Evolutionary conservation across 2,113 vertebrate species (phyloP).

Genomic region (Syngnathus scovelli): DNA sequence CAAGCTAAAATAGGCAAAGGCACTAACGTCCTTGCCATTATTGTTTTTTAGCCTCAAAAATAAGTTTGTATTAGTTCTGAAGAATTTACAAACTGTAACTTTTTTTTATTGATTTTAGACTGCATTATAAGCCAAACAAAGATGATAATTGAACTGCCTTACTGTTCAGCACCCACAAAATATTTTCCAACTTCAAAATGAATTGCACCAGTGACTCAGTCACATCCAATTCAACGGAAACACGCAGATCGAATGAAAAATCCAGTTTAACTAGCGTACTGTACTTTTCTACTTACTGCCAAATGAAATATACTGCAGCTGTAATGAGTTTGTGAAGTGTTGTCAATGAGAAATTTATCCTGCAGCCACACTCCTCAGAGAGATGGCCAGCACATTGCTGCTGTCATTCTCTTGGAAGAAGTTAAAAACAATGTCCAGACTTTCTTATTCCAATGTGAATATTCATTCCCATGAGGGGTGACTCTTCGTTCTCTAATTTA

Average conservation of each 20-base stretch:
- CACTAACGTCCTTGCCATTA: not conserved
- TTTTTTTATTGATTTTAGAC: too few relatives aligned
- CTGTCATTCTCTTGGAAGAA: slow-evolving; percentile 49
- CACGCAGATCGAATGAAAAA: not conserved
- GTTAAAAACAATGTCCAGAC: slow-evolving; percentile 64
- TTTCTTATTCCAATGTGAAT: slow-evolving; percentile 56
- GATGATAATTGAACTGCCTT: not conserved
- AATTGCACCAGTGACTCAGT: not conserved
- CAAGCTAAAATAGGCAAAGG: slow-evolving; percentile 17
- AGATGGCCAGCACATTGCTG: slow-evolving; percentile 45
- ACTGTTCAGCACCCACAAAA: not conserved
- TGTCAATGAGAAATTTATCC: slow-evolving; percentile 54
- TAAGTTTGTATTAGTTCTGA: not conserved
- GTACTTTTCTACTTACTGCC: not conserved
- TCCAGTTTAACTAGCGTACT: not conserved
- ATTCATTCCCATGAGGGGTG: slow-evolving; percentile 52
- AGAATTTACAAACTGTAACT: too few relatives aligned
- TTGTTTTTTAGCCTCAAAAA: not conserved
- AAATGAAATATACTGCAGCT: slow-evolving; percentile 12
- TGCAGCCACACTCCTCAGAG: slow-evolving; percentile 35
- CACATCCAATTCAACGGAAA: not conserved
- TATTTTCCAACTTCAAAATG: not conserved
- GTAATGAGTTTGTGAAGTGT: slow-evolving; percentile 38
- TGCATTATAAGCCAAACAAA: too few relatives aligned
- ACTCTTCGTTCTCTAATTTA: slow-evolving; percentile 56